Base-by-base conservation (phyloP, 2,888 invertebrate genomes). In the Acrobasis suavella region DNA sequence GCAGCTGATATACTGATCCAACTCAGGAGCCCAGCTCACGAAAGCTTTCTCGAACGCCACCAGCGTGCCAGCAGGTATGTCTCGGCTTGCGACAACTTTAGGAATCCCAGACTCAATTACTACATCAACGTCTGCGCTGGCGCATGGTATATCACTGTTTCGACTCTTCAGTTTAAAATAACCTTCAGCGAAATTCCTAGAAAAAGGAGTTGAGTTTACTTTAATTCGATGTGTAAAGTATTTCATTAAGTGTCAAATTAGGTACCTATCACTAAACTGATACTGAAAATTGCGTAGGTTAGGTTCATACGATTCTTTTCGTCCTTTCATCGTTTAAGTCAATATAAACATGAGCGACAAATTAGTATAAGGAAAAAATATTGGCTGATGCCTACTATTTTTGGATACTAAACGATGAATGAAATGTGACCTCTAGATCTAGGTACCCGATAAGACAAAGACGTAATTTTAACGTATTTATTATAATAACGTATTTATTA, bases 111-210 rank as follows among this genome's bases (percentile, higher is more conserved):
- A 39, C 12, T 56, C 50, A 55, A 56, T 56, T 15, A 56, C 38
- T 16, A 62, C 22, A 14, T 56, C 62, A 49, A 62, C 50, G 37
- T 59, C 50, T 1, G 59, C 50, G n/a, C 59, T 59, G 16, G 50
- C 59, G 15, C 59, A 59, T 0, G 59, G 59, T 59, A 59, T 37
- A 10, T 38, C 32, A 3, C 6, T n/a, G 37, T 59, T 50, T 9
- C 10, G 37, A 15, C 38, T 50, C 1, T 50, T 50, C 50, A 59
- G 15, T 50, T 59, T 50, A 15, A 59, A 59, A 50, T 37, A 59
- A 32, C 38, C 50, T 8, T 58, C 22, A 7, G 55, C 55, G 39
- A 14, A 46, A 14, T 46, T 46, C 46, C 46, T 46, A n/a, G n/a
- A 46, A 46, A n/a, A 46, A 46, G 12, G 14, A 22, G 22, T 22